Percentiles rank a stretch among this genome's conserved stretches.
Conservation (phyloP, 2,888 invertebrate genomes). For the Latheticus oryzae region DNA sequence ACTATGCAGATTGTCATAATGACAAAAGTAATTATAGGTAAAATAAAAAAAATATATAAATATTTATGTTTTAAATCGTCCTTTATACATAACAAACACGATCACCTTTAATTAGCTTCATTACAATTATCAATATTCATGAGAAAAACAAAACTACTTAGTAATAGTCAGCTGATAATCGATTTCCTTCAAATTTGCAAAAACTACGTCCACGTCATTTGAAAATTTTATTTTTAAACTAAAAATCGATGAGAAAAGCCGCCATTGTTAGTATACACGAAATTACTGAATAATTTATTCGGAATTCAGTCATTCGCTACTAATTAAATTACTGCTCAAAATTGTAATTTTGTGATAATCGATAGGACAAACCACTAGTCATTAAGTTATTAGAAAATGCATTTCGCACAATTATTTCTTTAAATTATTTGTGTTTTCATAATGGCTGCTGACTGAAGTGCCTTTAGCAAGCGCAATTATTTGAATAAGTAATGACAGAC, state of each 20-base stretch:
- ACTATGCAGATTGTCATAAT: constrained; percentile 60
- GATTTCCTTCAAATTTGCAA: too few species aligned
- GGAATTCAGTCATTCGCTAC: constrained; percentile 23
- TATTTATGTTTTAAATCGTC: constrained; percentile 39
- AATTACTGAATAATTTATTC: constrained; percentile 34
- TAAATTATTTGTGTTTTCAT: constrained; percentile 20
- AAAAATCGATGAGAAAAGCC: constrained; percentile 33
- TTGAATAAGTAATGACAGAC: constrained; percentile 9
- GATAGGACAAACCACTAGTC: constrained; percentile 19
- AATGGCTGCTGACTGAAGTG: background rate
- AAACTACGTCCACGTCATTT: too few species aligned
- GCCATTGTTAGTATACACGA: constrained; percentile 38
- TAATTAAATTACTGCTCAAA: constrained; percentile 32
- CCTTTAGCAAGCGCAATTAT: constrained; percentile 20
- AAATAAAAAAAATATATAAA: constrained; percentile 48
- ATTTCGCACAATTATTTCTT: constrained; percentile 18
- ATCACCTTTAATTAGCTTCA: constrained; percentile 31
- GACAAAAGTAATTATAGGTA: constrained; percentile 50
- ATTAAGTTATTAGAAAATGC: constrained; percentile 32
- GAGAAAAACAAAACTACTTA: constrained; percentile 28
- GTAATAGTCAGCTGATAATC: constrained; percentile 1
- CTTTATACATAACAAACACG: constrained; percentile 28
- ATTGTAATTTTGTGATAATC: constrained; percentile 31
- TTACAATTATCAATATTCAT: constrained; percentile 30
- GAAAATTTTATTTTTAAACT: constrained; percentile 17